These are phyloP conservation scores for Napeogenes sylphis DNA, from an alignment of 2,888 invertebrate species.

Conservation along the genomic window DNA sequence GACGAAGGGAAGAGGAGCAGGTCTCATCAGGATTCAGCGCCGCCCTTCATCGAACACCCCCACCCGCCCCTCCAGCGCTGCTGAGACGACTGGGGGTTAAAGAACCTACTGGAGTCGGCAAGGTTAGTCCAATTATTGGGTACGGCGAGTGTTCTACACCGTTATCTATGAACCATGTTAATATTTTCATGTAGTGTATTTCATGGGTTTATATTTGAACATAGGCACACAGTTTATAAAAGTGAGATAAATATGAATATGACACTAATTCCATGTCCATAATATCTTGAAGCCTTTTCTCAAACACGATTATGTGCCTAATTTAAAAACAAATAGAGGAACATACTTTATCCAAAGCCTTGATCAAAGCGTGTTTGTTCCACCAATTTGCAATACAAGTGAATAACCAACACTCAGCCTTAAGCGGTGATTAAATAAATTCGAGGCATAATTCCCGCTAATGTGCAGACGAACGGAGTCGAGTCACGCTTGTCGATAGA, in stretches of 20 bases:
- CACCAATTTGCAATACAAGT: slow-evolving; percentile 18
- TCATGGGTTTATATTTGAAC: too few species aligned
- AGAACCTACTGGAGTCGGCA: slow-evolving; percentile 88
- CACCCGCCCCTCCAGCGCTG: slow-evolving; percentile 88
- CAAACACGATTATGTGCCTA: too few species aligned
- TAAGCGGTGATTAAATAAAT: slow-evolving; percentile 25
- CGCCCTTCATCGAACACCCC: slow-evolving; percentile 83
- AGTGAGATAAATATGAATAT: too few species aligned
- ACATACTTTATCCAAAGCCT: not conserved
- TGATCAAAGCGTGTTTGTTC: slow-evolving; percentile 12
- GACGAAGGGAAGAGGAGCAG: slow-evolving; percentile 68
- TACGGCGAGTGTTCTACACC: too few species aligned
- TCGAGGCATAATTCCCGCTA: slow-evolving; percentile 27
- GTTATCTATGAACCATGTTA: too few species aligned
- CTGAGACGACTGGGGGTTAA: slow-evolving; percentile 85
- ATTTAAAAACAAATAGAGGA: slow-evolving; percentile 3
- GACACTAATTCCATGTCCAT: too few species aligned
- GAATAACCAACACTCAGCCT: slow-evolving; percentile 15
- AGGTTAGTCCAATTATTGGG: slow-evolving; percentile 76
- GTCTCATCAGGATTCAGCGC: slow-evolving; percentile 81
- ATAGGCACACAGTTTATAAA: too few species aligned
- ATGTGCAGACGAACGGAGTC: slow-evolving; percentile 27
- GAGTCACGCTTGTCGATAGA: slow-evolving; percentile 33
- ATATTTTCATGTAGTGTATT: too few species aligned
- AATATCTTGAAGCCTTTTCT: too few species aligned